Base-by-base conservation (phyloP, 2,888 invertebrate genomes). In the Synanthedon andrenaeformis region DNA sequence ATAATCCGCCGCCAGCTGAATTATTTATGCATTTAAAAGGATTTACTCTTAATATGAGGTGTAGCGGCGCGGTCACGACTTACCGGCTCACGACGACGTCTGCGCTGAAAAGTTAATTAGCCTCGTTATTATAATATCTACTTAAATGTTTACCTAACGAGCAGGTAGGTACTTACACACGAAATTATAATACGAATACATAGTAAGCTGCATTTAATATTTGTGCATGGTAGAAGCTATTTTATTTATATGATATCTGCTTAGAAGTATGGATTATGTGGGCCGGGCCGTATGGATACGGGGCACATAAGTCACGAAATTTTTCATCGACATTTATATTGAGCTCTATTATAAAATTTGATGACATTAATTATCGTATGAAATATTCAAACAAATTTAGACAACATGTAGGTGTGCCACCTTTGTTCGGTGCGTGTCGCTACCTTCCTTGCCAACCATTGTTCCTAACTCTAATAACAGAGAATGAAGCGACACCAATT, bases 11-110 rank as follows among this genome's bases (percentile, higher is more conserved):
- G 76, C 72, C 76, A 72, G 76, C 79, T 85, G 76, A 83, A 84
- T 86, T 77, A 86, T 85, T 78, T 78, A 85, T 83, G 85, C 81
- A 86, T 86, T 82, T 85, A 79, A 83, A 83, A 83, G 86, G 86
- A 85, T 85, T 83, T 83, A 74, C 74, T 78, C 76, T 72, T 86
- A 86, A 86, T 86, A 79, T 82, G 83, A 83, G 80, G 79, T 82
- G 76, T 76, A 79, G 79, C 74, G 67, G 74, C 79, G 72, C 78
- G 79, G 83, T 80, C 86, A 84, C 84, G 85, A 80, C 75, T 80
- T 75, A 60, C 67, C 60, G 69, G 63, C 70, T 67, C 58, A 23
- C 50, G 50, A 17, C 64, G 59, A 61, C 64, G 63, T 62, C 62
- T 60, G 58, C 67, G 65, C 63, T 72, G 72, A 75, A 74, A 76